Evolutionary conservation across 2,888 invertebrate species (phyloP), one percentile per base, ranked within the genome.

Genomic region (Agriopis aurantiaria): DNA sequence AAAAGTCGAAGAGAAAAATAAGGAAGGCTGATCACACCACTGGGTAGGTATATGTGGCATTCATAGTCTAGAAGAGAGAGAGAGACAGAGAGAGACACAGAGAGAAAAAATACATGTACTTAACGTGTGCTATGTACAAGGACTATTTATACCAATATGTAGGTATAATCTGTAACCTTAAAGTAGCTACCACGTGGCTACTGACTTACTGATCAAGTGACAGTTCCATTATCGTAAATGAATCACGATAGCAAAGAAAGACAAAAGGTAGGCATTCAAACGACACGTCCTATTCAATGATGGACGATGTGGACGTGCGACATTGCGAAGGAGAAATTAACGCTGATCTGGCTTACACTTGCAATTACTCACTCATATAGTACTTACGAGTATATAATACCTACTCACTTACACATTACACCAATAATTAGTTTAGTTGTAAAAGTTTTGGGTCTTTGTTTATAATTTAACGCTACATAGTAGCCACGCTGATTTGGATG

Each of bases 241-340:
- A 65, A 62, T 60, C 67, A 58, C 53, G 76, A 78, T 78, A 75
- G 74, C 70, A 74, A 76, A 74, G 75, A 75, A 77, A 75, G 71
- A 68, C 63, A 68, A 71, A 74, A 70, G 67, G 72, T 73, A 60
- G 68, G 65, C 69, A 68, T 48, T 57, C 64, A 64, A 55, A 67
- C 45, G 74, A 66, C 76, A 78, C 76, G 78, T 76, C 68, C 53
- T 62, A 53, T 64, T n/a, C 65, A 48, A 57, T 59, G 49, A 58
- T 66, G 69, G 63, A 58, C 53, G 45, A 62, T 33, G 43, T 14
- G 53, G 9, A 78, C 78, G 77, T 78, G 80, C 75, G 75, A 72
- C 71, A 75, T 68, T 74, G 70, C 60, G 33, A 46, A 62, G 53
- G 63, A 65, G 62, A 66, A 49, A 48, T 69, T 71, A 69, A 41